A percentile compares a stretch with the other conserved stretches of the same genome.
Conservation (phyloP, 2,797 vertebrate species). For the Hozukius guyotensis region DNA sequence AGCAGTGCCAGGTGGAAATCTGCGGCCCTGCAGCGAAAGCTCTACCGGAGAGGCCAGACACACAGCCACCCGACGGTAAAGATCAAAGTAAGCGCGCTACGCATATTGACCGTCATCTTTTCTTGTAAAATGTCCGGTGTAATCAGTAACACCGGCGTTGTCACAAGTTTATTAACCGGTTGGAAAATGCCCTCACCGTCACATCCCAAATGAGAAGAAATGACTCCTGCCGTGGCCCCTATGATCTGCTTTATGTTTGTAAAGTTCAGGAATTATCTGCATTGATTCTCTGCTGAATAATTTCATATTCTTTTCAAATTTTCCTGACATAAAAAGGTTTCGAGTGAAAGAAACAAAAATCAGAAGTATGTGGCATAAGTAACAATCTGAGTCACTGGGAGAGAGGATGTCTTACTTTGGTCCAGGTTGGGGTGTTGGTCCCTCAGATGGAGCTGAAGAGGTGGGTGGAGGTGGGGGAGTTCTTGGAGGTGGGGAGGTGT, state of each 20-base stretch:
- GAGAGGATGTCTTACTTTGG: constrained; percentile 75
- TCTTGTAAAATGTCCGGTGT: no score
- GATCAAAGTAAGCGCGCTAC: no score
- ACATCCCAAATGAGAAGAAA: not conserved
- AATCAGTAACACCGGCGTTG: no score
- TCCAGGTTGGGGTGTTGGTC: constrained; percentile 78
- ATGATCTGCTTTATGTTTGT: not conserved
- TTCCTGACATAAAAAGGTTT: not conserved
- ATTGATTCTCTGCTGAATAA: not conserved
- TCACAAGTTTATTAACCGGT: no score
- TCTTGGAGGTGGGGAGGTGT: constrained; percentile 79
- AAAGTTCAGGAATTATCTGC: not conserved
- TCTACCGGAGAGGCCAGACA: no score
- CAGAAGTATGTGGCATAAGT: not conserved
- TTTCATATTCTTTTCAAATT: not conserved
- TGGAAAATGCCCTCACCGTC: no score
- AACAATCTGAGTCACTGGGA: fast-evolving
- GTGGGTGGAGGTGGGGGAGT: constrained; percentile 78
- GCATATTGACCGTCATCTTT: no score
- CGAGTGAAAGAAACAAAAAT: not conserved
- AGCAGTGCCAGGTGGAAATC: no score
- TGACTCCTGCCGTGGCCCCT: not conserved
- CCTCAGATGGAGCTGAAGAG: constrained; percentile 78
- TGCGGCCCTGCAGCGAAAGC: no score
- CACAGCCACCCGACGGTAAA: no score